Percentiles rank a stretch among this genome's conserved stretches.
Evolutionary conservation across 1,140 invertebrate genomes (phyloP).

Genomic region (Drosophila leontia): DNA sequence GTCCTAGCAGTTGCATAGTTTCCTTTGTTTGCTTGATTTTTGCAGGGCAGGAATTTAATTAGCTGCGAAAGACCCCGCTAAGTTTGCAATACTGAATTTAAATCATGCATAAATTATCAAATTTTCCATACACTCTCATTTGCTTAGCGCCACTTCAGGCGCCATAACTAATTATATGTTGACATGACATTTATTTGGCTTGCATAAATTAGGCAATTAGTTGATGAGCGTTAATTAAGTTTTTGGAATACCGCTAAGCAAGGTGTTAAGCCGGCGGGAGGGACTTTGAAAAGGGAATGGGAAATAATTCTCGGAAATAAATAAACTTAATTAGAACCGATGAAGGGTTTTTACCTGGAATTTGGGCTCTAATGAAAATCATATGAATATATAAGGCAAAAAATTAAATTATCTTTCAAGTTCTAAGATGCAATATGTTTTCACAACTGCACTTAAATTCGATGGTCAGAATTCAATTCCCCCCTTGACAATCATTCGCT

Average conservation of each 20-base stretch:
- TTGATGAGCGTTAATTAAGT: slow-evolving; percentile 71
- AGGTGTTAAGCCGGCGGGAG: slow-evolving; percentile 19
- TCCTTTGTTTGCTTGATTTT: slow-evolving; percentile 28
- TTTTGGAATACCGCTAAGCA: slow-evolving; percentile 26
- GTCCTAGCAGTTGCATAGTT: slow-evolving; percentile 7
- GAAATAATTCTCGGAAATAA: not conserved
- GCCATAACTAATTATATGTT: slow-evolving; percentile 76
- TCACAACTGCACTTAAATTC: not conserved
- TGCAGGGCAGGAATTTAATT: slow-evolving; percentile 40
- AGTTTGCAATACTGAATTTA: slow-evolving; percentile 28
- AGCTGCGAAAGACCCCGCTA: slow-evolving; percentile 15
- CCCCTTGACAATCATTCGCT: slow-evolving; percentile 4
- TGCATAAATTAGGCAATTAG: slow-evolving; percentile 82
- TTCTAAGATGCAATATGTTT: not conserved
- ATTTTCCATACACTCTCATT: slow-evolving; percentile 36
- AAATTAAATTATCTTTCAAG: not conserved
- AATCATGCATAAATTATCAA: slow-evolving; percentile 67
- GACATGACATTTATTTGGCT: slow-evolving; percentile 80
- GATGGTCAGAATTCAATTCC: not conserved
- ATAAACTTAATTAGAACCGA: not conserved
- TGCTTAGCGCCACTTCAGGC: slow-evolving; percentile 36
- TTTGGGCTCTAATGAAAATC: not conserved
- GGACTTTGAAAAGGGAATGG: not conserved
- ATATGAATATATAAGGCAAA: not conserved
- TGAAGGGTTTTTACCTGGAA: not conserved